These are phyloP conservation scores for Ptiloglossa arizonensis DNA, from an alignment of 1,140 invertebrate species.

Conservation along the genomic window DNA sequence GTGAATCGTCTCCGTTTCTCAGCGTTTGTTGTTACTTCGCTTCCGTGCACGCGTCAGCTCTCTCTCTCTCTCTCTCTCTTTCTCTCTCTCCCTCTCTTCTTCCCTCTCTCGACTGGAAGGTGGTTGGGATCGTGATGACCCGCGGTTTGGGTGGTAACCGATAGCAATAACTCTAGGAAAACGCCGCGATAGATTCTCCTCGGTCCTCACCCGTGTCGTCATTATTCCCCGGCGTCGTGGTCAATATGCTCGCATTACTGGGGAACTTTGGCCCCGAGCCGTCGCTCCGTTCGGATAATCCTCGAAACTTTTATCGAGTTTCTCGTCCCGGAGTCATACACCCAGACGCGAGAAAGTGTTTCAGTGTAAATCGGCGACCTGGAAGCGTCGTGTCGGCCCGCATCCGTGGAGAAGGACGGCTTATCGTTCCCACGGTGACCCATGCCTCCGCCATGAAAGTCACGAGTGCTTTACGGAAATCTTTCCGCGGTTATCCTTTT, in stretches of 20 bases:
- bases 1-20: conserved; percentile 3
- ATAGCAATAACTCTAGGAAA: conserved; percentile 52
- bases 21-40: neutral
- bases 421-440: conserved; percentile 7
- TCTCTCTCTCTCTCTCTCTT: neutral
- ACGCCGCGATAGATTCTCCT: conserved; percentile 55
- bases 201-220: conserved; percentile 58
- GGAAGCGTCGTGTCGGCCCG: conserved; percentile 11
- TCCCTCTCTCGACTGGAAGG: neutral
- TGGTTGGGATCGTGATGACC: conserved; percentile 45
- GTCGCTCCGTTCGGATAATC: conserved; percentile 57
- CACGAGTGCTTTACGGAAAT: conserved; percentile 25
- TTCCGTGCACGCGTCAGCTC: neutral
- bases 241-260: conserved; percentile 69
- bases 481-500: conserved; percentile 24
- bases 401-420: neutral
- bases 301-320: conserved; percentile 67
- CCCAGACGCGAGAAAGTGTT: conserved; percentile 46
- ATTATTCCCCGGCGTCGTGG: conserved; percentile 67
- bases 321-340: conserved; percentile 48
- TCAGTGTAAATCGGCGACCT: conserved; percentile 35
- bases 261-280: conserved; percentile 37
- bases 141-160: conserved; percentile 49
- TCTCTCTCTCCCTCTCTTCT: neutral
- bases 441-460: conserved; percentile 23